These are phyloP conservation scores for Paedocypris sp. DNA, from an alignment of 2,113 vertebrate species.

Conservation along the genomic window DNA sequence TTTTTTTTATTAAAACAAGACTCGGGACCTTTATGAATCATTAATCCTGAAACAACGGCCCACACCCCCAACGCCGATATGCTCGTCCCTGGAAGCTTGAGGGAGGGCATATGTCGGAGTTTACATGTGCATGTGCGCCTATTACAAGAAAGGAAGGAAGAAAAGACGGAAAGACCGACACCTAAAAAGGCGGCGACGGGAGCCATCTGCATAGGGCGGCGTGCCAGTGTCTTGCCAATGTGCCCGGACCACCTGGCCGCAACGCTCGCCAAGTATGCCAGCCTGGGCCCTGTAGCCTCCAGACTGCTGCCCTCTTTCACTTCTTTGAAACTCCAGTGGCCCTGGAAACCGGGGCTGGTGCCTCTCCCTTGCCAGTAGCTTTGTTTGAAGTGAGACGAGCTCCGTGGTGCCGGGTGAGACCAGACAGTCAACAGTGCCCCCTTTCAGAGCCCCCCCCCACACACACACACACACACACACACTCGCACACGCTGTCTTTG, in stretches of 20 bases:
- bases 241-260: slow-evolving; percentile 86
- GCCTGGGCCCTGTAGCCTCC: slow-evolving; percentile 72
- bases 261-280: slow-evolving; percentile 80
- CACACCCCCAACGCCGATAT: background rate
- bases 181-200: slow-evolving; percentile 70
- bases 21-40: background rate
- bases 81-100: slow-evolving; percentile 45
- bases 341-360: slow-evolving; percentile 52
- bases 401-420: slow-evolving; percentile 53
- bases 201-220: slow-evolving; percentile 86
- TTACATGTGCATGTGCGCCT: slow-evolving; percentile 24
- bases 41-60: slow-evolving; percentile 14
- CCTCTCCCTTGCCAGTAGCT: slow-evolving; percentile 64
- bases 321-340: slow-evolving; percentile 67
- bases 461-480: slow-evolving; percentile 19
- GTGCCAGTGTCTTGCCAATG: slow-evolving; percentile 87
- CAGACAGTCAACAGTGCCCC: slow-evolving; percentile 66
- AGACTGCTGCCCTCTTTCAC: slow-evolving; percentile 70
- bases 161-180: slow-evolving; percentile 42
- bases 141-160: slow-evolving; percentile 10
- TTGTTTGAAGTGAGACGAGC: slow-evolving; percentile 66
- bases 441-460: slow-evolving; percentile 56
- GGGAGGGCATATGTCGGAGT: slow-evolving; percentile 39
- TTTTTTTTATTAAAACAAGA: too few relatives aligned
- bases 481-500: slow-evolving; percentile 34